phyloP scores from a whole-genome alignment of 2,113 vertebrate genomes.

The Heliornis fulica region DNA sequence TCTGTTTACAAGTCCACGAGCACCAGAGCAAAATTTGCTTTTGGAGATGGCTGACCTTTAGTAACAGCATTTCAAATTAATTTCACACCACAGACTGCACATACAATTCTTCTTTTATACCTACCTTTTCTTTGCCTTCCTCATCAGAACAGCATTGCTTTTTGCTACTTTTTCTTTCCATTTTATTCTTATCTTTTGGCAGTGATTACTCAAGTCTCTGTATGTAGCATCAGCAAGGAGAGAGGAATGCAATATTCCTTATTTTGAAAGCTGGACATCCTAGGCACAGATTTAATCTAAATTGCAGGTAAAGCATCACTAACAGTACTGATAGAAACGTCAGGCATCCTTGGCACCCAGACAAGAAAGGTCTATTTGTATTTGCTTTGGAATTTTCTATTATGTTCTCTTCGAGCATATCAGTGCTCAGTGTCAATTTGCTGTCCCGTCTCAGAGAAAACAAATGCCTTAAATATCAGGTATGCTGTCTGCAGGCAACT shows the following conservation, averaged over 20 bases:
- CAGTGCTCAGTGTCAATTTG: neutral
- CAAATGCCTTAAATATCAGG: neutral
- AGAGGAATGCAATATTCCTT: neutral
- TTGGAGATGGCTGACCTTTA: neutral
- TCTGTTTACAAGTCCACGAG: neutral
- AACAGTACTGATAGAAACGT: neutral
- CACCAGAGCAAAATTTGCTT: neutral
- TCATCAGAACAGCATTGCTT: neutral
- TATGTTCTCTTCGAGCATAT: neutral
- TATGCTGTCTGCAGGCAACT: neutral
- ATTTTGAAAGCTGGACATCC: neutral
- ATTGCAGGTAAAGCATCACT: neutral
- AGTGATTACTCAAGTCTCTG: neutral
- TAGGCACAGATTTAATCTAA: slow-evolving; percentile 5
- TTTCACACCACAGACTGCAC: neutral
- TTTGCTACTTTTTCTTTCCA: neutral
- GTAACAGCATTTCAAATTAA: neutral
- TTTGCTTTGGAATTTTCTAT: neutral
- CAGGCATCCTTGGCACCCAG: neutral
- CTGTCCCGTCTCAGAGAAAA: neutral
- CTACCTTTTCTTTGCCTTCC: neutral
- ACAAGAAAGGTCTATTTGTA: neutral
- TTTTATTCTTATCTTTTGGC: slow-evolving; percentile 2
- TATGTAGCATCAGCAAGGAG: neutral
- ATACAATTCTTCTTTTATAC: neutral